Conservation (phyloP, 2,113 vertebrate species). For the Tetrax tetrax region DNA sequence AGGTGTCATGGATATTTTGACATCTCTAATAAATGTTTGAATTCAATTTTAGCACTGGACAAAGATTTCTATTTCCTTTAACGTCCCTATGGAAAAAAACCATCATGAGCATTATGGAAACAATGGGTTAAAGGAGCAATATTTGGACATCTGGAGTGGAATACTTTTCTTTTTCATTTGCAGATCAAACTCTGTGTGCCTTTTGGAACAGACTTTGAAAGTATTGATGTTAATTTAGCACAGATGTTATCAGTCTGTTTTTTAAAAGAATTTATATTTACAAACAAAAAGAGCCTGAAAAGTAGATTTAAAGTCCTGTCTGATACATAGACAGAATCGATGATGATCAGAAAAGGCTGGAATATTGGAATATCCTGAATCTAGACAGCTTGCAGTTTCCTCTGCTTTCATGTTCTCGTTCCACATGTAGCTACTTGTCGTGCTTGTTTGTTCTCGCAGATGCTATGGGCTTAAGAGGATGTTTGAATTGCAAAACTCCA, state of each 20-base stretch:
- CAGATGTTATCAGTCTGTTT: neutral
- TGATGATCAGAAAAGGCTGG: neutral
- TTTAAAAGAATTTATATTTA: neutral
- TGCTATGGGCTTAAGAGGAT: neutral
- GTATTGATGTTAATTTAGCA: neutral
- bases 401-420: neutral
- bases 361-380: neutral
- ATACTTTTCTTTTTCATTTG: neutral
- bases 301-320: neutral
- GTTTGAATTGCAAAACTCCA: neutral
- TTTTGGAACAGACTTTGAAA: neutral
- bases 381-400: neutral
- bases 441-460: neutral
- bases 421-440: neutral
- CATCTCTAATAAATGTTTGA: neutral
- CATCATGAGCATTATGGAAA: neutral
- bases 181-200: neutral
- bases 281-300: neutral
- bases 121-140: neutral
- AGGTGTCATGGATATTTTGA: neutral
- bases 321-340: neutral
- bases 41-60: neutral
- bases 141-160: neutral
- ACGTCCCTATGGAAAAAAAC: neutral
- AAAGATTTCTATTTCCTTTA: neutral